A percentile compares a stretch with the other conserved stretches of the same genome.
Evolutionary conservation across 2,797 vertebrate genomes (phyloP).

Genomic region (Pseudocheirus occidentalis): DNA sequence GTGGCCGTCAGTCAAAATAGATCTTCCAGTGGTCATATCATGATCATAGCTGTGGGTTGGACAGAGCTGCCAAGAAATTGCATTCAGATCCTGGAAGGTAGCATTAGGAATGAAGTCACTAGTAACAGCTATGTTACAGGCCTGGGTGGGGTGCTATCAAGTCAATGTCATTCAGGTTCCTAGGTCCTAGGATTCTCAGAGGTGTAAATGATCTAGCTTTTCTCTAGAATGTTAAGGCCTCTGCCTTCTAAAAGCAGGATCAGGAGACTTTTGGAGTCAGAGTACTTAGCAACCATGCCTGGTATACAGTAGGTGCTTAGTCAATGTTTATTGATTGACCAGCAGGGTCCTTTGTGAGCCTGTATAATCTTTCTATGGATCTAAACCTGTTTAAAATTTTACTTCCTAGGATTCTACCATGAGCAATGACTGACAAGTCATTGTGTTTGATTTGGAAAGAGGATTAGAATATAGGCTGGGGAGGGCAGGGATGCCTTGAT

Average conservation of each 20-base stretch:
- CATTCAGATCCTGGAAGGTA: too few relatives aligned
- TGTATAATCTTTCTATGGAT: neutral
- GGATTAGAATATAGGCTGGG: neutral
- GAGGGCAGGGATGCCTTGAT: too few relatives aligned
- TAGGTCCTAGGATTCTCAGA: neutral
- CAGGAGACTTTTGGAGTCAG: neutral
- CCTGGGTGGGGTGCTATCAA: too few relatives aligned
- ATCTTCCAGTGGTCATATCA: too few relatives aligned
- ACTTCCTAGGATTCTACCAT: neutral
- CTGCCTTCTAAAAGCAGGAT: neutral
- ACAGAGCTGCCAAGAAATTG: too few relatives aligned
- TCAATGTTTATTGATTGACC: neutral
- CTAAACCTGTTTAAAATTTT: too few relatives aligned
- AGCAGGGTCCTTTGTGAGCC: neutral
- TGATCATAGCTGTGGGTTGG: too few relatives aligned
- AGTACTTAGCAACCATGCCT: neutral
- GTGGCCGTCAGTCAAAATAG: too few relatives aligned
- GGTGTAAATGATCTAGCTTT: neutral
- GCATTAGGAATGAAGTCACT: too few relatives aligned
- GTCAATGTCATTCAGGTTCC: too few relatives aligned
- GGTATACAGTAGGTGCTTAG: neutral
- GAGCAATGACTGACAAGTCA: neutral
- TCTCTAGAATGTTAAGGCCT: neutral
- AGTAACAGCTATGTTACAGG: too few relatives aligned
- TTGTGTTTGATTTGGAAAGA: neutral